Evolutionary conservation across 2,113 vertebrate species (phyloP), one percentile per base, ranked within the genome.

Genomic region (Phycodurus eques): DNA sequence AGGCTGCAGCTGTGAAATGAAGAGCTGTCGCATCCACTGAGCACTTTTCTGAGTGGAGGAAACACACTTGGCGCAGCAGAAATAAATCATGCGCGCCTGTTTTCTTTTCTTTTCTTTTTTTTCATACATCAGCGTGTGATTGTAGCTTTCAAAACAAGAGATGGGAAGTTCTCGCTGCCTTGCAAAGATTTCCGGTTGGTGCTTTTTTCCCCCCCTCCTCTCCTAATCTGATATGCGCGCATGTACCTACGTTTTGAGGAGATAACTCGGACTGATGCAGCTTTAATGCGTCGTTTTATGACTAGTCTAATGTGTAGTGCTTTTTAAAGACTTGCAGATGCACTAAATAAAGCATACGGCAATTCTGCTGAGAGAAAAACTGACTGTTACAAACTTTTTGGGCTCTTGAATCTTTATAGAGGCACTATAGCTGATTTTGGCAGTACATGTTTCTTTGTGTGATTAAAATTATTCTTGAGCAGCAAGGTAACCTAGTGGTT

Each of bases 1-100:
- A 89, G 84, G 87, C 87, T 87, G 88, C 88, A 90, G 86, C 90
- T 91, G 88, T 88, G 87, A 88, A 87, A 89, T 75, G 84, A 86
- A 88, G 85, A 83, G 88, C 91, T 90, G 89, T 90, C 88, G 74
- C 88, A 90, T 89, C 82, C 80, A 85, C 69, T 73, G 74, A 85
- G 84, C 83, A 84, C 88, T 88, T 86, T 78, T 78, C 80, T 44
- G 79, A 80, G 87, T 74, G 87, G 87, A 90, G 75, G 79, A 91
- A 91, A 79, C 83, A 79, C 83, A 89, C 83, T 87, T 87, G 83
- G 85, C 87, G 82, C 82, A 87, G 91, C 80, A 90, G 87, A 90
- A 90, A 92, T 91, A 87, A 91, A 91, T 92, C 85, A 87, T 89
- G 87, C 67, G 80, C 74, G 83, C 80, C 63, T 80, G 84, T 80